Conservation (phyloP, 2,888 invertebrate genomes). For the Tetheella fluctuosa region DNA sequence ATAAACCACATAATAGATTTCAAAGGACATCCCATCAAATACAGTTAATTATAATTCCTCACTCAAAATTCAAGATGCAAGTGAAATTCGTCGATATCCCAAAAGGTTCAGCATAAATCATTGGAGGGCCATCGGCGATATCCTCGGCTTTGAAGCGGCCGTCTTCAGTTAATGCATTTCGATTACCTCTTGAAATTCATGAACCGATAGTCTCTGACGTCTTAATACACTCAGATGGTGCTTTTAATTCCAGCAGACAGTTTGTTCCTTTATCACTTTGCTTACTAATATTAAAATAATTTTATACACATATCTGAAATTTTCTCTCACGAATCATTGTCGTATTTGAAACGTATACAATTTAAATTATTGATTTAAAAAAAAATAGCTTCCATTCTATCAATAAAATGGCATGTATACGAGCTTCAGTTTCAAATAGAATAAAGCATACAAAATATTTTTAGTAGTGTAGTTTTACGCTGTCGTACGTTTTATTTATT, state of each 20-base stretch:
- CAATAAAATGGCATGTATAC: background rate
- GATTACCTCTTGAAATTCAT: slow-evolving; percentile 61
- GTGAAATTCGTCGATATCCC: slow-evolving; percentile 30
- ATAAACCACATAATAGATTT: too few relatives aligned
- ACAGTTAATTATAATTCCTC: background rate
- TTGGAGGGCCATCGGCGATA: slow-evolving; percentile 40
- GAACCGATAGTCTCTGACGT: slow-evolving; percentile 36
- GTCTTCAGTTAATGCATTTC: slow-evolving; percentile 58
- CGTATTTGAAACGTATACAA: too few relatives aligned
- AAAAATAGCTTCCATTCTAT: background rate
- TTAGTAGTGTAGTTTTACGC: too few relatives aligned
- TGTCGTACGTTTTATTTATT: too few relatives aligned
- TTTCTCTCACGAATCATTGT: too few relatives aligned
- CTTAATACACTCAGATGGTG: slow-evolving; percentile 46
- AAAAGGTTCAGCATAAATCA: slow-evolving; percentile 59
- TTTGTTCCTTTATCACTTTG: background rate
- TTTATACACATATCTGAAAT: too few relatives aligned
- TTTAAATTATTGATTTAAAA: background rate
- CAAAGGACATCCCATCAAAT: background rate
- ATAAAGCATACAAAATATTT: too few relatives aligned
- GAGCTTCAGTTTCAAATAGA: too few relatives aligned
- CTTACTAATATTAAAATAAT: too few relatives aligned
- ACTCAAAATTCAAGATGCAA: slow-evolving; percentile 14
- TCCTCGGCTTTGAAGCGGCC: slow-evolving; percentile 32
- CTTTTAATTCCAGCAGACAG: slow-evolving; percentile 20